A percentile compares a stretch with the other conserved stretches of the same genome.
Conservation (phyloP, 2,888 invertebrate species). For the Nephrotoma flavescens region DNA sequence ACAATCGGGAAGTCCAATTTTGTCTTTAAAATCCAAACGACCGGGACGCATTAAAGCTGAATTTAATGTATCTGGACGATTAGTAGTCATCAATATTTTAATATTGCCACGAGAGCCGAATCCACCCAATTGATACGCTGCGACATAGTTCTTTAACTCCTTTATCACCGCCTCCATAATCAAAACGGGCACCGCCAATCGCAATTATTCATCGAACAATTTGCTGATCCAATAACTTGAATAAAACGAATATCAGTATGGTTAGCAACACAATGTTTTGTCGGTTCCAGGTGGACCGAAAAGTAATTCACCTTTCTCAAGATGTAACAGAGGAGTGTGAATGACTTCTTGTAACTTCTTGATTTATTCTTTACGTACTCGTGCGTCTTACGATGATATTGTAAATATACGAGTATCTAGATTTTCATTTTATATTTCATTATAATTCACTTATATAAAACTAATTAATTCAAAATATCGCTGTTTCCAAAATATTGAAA, state of each 20-base stretch:
- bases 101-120: slow-evolving; percentile 99
- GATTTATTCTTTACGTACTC: slow-evolving; percentile 90
- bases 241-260: slow-evolving; percentile 99
- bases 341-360: slow-evolving; percentile 98
- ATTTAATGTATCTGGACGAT: slow-evolving; percentile 95
- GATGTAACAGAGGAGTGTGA: slow-evolving; percentile 92
- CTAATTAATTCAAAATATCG: too few relatives aligned
- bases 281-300: slow-evolving; percentile 99
- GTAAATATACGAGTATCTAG: too few relatives aligned
- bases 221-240: slow-evolving; percentile 92
- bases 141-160: slow-evolving; percentile 97
- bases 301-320: slow-evolving; percentile 92
- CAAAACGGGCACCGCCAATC: slow-evolving; percentile 94
- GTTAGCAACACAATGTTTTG: slow-evolving; percentile 94
- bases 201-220: slow-evolving; percentile 98
- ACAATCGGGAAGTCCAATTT: slow-evolving; percentile 95
- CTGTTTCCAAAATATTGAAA: too few relatives aligned
- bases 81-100: slow-evolving; percentile 97
- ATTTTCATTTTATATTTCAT: too few relatives aligned
- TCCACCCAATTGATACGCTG: slow-evolving; percentile 98
- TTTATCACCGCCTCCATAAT: slow-evolving; percentile 98
- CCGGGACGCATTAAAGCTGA: slow-evolving; percentile 98
- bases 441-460: too few relatives aligned
- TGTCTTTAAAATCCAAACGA: slow-evolving; percentile 92
- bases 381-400: too few relatives aligned